Evolutionary conservation across 2,113 vertebrate genomes (phyloP), one percentile per base, ranked within the genome.

Genomic region (Eulacestoma nigropectus): DNA sequence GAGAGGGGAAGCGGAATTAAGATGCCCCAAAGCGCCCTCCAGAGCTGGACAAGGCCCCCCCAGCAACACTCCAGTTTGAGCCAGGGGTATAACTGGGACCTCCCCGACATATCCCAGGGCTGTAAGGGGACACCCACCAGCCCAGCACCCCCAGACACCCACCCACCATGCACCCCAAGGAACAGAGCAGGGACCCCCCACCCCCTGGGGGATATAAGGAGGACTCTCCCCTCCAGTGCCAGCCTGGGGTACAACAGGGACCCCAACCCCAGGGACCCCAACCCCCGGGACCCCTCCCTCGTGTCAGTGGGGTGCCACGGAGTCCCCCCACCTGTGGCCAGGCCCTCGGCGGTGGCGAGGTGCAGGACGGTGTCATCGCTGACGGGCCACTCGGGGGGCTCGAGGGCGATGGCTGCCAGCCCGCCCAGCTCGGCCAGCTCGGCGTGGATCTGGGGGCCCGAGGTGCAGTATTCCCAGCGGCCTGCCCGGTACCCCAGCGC

Each of bases 311-410:
- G 64, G 32, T 67, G 39, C 27, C 42, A 3, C 9, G 0, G 29
- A 11, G 41, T 19, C 3, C 25, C 50, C 37, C 16, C 89, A 98
- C 98, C 98, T n/a, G 98, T 98, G 64, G 97, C 98, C 73, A 99
- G 97, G 29, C 97, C 98, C 87, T 99, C 98, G 6, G 98, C 98
- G 0, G 98, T 99, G 7, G 98, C 98, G 7, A 98, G 97, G 91
- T 99, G 98, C 56, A 98, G 97, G 30, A 99, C 89, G 1, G 98
- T 98, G 97, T 99, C 98, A 6, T 98, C 98, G 27, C 98, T 98
- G 87, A 98, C 97, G 0, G 98, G 98, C 98, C 98, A 99, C 63
- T 98, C 98, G 7, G 98, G 98, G 42, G 98, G 98, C 72, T 98
- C 50, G 0, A 63, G 98, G 46, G 50, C 69, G 91, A 99, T 98